Evolutionary conservation across 2,888 invertebrate species (phyloP).

Genomic region (Agonopterix heracliana): DNA sequence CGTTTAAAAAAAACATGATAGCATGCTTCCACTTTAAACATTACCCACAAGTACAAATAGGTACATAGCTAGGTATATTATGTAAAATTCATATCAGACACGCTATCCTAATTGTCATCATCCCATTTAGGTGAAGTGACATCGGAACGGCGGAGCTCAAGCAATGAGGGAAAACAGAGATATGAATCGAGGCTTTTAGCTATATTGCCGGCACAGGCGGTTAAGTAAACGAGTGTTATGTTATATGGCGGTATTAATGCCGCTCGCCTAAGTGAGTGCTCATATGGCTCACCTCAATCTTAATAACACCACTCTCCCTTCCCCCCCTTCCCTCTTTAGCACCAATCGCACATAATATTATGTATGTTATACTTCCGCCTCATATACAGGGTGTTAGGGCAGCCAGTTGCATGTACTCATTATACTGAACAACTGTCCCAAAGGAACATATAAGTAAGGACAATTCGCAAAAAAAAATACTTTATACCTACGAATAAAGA

Average conservation of each 20-base stretch:
- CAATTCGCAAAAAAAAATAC: too few relatives aligned
- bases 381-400: too few relatives aligned
- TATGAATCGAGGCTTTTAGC: slow-evolving; percentile 62
- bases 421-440: too few relatives aligned
- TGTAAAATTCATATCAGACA: slow-evolving; percentile 16
- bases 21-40: background rate
- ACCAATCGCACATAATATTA: too few relatives aligned
- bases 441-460: too few relatives aligned
- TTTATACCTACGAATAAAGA: too few relatives aligned
- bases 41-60: background rate
- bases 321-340: background rate
- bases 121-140: slow-evolving; percentile 27
- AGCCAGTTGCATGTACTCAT: too few relatives aligned
- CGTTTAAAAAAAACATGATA: background rate
- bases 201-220: slow-evolving; percentile 49
- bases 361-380: too few relatives aligned
- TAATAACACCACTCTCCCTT: slow-evolving; percentile 22
- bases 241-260: slow-evolving; percentile 58
- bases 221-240: slow-evolving; percentile 49
- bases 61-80: too few relatives aligned
- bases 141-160: slow-evolving; percentile 30
- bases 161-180: slow-evolving; percentile 28
- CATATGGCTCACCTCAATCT: slow-evolving; percentile 45
- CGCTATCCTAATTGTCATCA: slow-evolving; percentile 26
- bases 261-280: slow-evolving; percentile 45